phyloP scores from a whole-genome alignment of 2,113 vertebrate genomes.

The Cyprinodon brontotheroides region DNA sequence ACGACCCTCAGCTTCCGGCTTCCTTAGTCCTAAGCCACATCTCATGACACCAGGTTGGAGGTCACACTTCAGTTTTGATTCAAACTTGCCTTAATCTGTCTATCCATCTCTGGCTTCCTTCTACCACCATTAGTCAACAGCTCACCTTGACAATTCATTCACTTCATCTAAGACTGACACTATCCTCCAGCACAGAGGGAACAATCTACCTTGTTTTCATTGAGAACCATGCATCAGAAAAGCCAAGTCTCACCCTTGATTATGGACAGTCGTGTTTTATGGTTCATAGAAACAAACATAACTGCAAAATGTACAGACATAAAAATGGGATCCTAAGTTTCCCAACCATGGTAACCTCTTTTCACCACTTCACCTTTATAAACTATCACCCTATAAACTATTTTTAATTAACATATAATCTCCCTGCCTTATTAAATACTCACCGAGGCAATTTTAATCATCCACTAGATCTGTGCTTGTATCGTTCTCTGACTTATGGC shows the following conservation, averaged over 20 bases:
- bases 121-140: not conserved
- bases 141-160: no score
- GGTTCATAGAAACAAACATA: not conserved
- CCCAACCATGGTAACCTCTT: not conserved
- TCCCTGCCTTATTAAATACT: slow-evolving; percentile 54
- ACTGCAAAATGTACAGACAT: not conserved
- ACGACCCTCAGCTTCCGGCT: not conserved
- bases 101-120: no score
- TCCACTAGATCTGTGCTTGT: slow-evolving; percentile 35
- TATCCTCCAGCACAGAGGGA: no score
- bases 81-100: not conserved
- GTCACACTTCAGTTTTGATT: not conserved
- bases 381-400: slow-evolving; percentile 4
- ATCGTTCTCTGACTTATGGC: slow-evolving; percentile 26
- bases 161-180: no score
- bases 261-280: not conserved
- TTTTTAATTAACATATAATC: slow-evolving; percentile 42
- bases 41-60: not conserved
- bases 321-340: not conserved
- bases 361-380: not conserved
- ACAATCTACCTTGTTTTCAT: no score
- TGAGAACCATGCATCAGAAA: not conserved
- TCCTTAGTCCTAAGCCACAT: not conserved
- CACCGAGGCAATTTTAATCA: slow-evolving; percentile 50
- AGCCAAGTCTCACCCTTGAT: not conserved